Conservation (phyloP, 2,113 vertebrate species). For the Sinocyclocheilus anshuiensis region DNA sequence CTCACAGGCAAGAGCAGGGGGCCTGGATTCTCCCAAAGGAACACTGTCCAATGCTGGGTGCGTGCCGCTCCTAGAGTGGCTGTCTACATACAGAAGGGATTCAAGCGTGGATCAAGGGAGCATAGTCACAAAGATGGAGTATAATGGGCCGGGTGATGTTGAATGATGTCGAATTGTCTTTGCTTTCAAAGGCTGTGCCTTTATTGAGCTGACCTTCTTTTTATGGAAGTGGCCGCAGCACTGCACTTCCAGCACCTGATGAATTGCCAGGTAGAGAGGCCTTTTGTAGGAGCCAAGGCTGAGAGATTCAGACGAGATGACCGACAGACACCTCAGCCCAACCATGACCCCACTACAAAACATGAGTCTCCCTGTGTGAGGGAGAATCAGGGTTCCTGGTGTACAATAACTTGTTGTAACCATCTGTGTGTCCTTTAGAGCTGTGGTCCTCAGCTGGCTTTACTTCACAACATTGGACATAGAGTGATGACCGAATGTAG, state of each 20-base stretch:
- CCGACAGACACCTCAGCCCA: constrained; percentile 28
- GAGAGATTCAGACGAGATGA: constrained; percentile 3
- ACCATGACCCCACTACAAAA: constrained; percentile 42
- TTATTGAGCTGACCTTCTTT: constrained; percentile 46
- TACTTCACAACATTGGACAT: not conserved
- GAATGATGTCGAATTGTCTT: constrained; percentile 31
- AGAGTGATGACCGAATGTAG: not conserved
- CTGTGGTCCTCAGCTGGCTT: constrained; percentile 21
- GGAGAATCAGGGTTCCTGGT: not conserved
- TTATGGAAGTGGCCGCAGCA: constrained; percentile 28
- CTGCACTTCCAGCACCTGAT: constrained; percentile 40
- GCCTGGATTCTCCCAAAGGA: constrained; percentile 35
- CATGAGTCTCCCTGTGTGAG: not conserved
- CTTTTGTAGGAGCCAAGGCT: constrained; percentile 29
- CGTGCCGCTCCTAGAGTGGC: not conserved
- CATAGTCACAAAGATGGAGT: constrained; percentile 30
- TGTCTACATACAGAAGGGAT: constrained; percentile 27
- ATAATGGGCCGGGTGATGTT: constrained; percentile 26
- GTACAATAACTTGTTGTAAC: not conserved
- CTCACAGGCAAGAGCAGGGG: constrained; percentile 30
- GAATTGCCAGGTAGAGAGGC: constrained; percentile 28
- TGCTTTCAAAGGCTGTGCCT: constrained; percentile 60
- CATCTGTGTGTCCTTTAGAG: not conserved
- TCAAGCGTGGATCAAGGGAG: constrained; percentile 33
- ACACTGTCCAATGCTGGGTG: not conserved